A percentile compares a stretch with the other conserved stretches of the same genome.
Conservation (phyloP, 1,140 invertebrate species). For the Schlechtendalia chinensis region DNA sequence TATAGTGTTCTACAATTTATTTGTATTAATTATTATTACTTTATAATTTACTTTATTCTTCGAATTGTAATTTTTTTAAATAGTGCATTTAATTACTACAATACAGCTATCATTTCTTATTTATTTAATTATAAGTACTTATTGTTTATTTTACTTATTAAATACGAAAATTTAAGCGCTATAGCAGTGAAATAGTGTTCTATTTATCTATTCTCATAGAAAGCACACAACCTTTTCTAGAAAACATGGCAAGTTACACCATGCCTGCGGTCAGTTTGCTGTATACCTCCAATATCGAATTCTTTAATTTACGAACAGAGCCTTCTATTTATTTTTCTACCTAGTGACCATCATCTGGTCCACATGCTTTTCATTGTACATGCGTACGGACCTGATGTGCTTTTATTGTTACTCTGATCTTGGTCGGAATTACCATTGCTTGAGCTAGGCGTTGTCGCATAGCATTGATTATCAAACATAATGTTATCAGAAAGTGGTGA, state of each 20-base stretch:
- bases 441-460: constrained; percentile 86
- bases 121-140: neutral
- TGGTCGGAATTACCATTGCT: constrained; percentile 86
- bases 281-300: neutral
- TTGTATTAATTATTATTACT: neutral
- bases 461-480: constrained; percentile 90
- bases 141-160: neutral
- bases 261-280: neutral
- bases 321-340: constrained; percentile 22
- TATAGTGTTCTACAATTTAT: neutral
- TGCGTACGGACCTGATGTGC: constrained; percentile 44
- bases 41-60: neutral
- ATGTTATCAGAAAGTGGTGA: constrained; percentile 88
- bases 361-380: constrained; percentile 30
- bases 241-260: neutral
- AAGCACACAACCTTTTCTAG: neutral
- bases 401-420: constrained; percentile 63
- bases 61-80: neutral
- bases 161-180: neutral
- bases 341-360: neutral
- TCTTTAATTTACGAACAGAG: neutral
- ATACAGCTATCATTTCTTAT: constrained; percentile 13
- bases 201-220: neutral
- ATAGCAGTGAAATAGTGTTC: neutral
- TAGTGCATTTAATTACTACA: neutral